Conservation (phyloP, 2,113 vertebrate species). For the Pipra filicauda region DNA sequence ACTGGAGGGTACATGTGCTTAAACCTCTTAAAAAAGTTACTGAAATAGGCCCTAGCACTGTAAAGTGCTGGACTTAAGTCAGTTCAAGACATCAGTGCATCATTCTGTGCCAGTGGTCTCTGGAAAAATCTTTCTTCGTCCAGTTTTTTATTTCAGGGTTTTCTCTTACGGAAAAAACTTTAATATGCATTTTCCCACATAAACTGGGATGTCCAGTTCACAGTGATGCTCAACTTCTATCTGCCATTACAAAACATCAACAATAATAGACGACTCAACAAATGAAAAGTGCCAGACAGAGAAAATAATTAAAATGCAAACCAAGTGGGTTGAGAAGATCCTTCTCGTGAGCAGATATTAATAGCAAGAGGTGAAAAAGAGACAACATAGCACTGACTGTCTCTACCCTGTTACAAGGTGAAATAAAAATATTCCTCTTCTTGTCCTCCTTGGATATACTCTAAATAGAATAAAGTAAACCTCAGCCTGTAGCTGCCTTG, state of each 20-base stretch:
- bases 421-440: not conserved
- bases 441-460: not conserved
- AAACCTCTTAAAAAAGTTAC: not conserved
- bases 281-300: conserved; percentile 40
- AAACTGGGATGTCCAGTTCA: not conserved
- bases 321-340: conserved; percentile 19
- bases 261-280: not conserved
- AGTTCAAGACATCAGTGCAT: not conserved
- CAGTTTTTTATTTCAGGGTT: not conserved
- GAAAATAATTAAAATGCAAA: conserved; percentile 58
- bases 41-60: not conserved
- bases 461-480: not conserved
- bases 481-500: not conserved
- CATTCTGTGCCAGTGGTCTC: not conserved
- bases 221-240: not conserved
- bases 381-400: not conserved
- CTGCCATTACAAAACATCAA: not conserved
- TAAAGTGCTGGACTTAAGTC: not conserved
- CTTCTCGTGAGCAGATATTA: not conserved
- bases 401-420: not conserved
- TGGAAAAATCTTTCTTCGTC: not conserved
- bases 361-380: conserved; percentile 35
- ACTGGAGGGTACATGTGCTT: not conserved
- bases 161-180: not conserved
- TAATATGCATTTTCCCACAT: not conserved